These are phyloP conservation scores for Latheticus oryzae DNA, from an alignment of 2,888 invertebrate species.

Conservation along the genomic window DNA sequence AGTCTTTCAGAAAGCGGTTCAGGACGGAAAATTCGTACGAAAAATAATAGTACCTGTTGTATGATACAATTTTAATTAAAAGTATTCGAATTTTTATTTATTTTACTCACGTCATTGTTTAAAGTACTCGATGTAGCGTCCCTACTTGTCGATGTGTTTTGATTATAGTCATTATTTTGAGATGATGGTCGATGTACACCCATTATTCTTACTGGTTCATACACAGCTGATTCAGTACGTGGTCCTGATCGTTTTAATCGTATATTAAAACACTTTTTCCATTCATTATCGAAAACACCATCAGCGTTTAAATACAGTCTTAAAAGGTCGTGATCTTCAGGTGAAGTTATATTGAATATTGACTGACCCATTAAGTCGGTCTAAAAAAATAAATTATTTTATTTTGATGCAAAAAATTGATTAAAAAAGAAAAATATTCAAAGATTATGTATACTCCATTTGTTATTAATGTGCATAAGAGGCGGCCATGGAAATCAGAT, in stretches of 20 bases:
- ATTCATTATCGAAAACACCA: constrained; percentile 65
- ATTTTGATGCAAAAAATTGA: too few relatives aligned
- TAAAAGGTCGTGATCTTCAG: constrained; percentile 82
- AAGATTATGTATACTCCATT: too few relatives aligned
- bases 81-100: too few relatives aligned
- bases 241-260: constrained; percentile 76
- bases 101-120: constrained; percentile 49
- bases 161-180: constrained; percentile 41
- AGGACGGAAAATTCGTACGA: constrained; percentile 79
- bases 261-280: constrained; percentile 69
- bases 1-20: constrained; percentile 75
- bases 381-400: constrained; percentile 72
- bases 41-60: constrained; percentile 74
- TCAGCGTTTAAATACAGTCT: constrained; percentile 71
- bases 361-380: constrained; percentile 86
- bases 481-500: too few relatives aligned
- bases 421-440: too few relatives aligned
- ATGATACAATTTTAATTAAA: too few relatives aligned
- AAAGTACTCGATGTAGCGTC: constrained; percentile 25
- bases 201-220: constrained; percentile 77
- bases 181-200: constrained; percentile 64
- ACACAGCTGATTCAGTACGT: constrained; percentile 77
- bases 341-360: constrained; percentile 83
- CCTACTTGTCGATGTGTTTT: constrained; percentile 37
- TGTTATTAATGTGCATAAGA: too few relatives aligned